phyloP scores from a whole-genome alignment of 2,888 invertebrate genomes.

The Aphodius sticticus region DNA sequence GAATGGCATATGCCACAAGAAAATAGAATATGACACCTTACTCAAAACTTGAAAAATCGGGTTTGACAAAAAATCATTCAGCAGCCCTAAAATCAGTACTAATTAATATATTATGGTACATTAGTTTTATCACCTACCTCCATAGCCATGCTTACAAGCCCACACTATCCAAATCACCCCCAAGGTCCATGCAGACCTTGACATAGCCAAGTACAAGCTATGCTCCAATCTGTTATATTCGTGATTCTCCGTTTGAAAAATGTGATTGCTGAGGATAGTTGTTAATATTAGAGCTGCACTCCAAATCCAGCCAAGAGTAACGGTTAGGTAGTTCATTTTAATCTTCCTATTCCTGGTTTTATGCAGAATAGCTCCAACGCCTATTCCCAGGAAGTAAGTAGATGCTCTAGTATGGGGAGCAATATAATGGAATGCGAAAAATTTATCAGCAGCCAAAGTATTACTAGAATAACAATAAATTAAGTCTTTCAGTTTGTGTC shows the following conservation, averaged over 20 bases:
- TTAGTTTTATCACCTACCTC: slow-evolving; percentile 51
- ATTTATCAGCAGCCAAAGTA: slow-evolving; percentile 46
- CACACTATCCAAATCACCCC: slow-evolving; percentile 63
- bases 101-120: not conserved
- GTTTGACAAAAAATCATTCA: slow-evolving; percentile 50
- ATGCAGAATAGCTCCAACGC: slow-evolving; percentile 52
- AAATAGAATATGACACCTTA: slow-evolving; percentile 55
- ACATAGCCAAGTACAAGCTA: slow-evolving; percentile 58
- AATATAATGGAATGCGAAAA: slow-evolving; percentile 52
- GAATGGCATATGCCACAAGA: slow-evolving; percentile 53
- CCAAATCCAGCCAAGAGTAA: slow-evolving; percentile 47
- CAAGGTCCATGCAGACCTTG: slow-evolving; percentile 61
- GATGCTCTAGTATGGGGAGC: slow-evolving; percentile 54
- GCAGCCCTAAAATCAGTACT: slow-evolving; percentile 44
- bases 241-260: slow-evolving; percentile 52
- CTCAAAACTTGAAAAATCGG: slow-evolving; percentile 52
- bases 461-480: slow-evolving; percentile 46
- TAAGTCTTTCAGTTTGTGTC: not conserved
- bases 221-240: slow-evolving; percentile 53
- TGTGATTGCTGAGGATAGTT: slow-evolving; percentile 50
- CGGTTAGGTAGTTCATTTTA: slow-evolving; percentile 43
- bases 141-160: slow-evolving; percentile 61
- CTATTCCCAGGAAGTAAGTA: slow-evolving; percentile 55
- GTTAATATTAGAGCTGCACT: slow-evolving; percentile 45
- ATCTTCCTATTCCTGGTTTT: slow-evolving; percentile 50